Conservation (phyloP, 1,140 invertebrate species). For the Drosophila saltans region DNA sequence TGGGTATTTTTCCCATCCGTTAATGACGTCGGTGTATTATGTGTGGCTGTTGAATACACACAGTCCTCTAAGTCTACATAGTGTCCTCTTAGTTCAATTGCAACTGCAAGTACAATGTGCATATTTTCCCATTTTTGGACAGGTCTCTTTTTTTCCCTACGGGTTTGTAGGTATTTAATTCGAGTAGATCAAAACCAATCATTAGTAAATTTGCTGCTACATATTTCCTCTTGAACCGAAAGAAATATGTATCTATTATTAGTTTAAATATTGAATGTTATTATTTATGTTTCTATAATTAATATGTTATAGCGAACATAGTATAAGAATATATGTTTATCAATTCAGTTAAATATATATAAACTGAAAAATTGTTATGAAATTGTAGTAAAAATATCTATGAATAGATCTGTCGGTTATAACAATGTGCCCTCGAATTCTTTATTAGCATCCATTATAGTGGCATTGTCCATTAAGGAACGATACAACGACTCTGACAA, state of each 20-base stretch:
- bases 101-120: constrained; percentile 22
- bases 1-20: constrained; percentile 64
- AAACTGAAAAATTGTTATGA: background rate
- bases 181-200: too few relatives aligned
- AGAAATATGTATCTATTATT: too few relatives aligned
- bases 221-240: too few relatives aligned
- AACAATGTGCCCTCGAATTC: background rate
- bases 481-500: background rate
- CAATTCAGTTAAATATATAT: too few relatives aligned
- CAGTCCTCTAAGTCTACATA: constrained; percentile 24
- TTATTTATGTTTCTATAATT: too few relatives aligned
- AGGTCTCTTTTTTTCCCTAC: too few relatives aligned
- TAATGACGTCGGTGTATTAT: constrained; percentile 57
- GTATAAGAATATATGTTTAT: too few relatives aligned
- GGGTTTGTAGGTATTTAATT: too few relatives aligned
- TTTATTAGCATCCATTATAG: constrained; percentile 1
- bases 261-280: too few relatives aligned
- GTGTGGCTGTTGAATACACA: constrained; percentile 34
- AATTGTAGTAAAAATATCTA: constrained; percentile 1
- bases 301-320: too few relatives aligned
- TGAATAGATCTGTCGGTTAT: background rate
- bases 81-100: constrained; percentile 17
- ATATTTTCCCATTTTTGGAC: constrained; percentile 27
- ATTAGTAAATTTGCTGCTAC: too few relatives aligned
- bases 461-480: background rate